Percentiles rank a stretch among this genome's conserved stretches.
These are phyloP conservation scores for Argyrosomus regius DNA, from an alignment of 2,797 vertebrate species.

Conservation along the genomic window DNA sequence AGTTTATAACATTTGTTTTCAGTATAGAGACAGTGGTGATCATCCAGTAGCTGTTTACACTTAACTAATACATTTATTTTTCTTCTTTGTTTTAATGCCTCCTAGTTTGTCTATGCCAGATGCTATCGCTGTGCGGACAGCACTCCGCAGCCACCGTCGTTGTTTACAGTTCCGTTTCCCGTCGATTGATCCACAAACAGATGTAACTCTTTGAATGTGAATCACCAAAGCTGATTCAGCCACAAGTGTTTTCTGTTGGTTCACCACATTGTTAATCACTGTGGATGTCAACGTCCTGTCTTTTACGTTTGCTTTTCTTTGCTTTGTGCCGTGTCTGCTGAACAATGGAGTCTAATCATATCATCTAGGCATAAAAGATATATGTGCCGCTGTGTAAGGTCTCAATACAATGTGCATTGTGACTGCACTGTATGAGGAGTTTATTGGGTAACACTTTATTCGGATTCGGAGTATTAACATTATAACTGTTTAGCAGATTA, in stretches of 20 bases:
- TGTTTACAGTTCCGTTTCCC: constrained; percentile 58
- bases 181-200: constrained; percentile 56
- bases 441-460: not conserved
- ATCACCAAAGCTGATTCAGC: constrained; percentile 41
- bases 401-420: not conserved
- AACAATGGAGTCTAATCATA: not conserved
- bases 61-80: constrained; percentile 55
- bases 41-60: constrained; percentile 35
- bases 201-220: constrained; percentile 47
- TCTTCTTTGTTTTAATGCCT: constrained; percentile 52
- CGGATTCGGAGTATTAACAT: too few species aligned
- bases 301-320: not conserved
- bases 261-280: constrained; percentile 23
- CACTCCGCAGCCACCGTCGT: constrained; percentile 25
- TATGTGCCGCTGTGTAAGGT: not conserved
- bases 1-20: constrained; percentile 53
- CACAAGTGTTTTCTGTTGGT: constrained; percentile 35
- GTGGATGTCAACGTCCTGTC: constrained; percentile 9
- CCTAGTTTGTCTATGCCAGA: constrained; percentile 44
- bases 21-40: constrained; percentile 51
- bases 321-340: constrained; percentile 21
- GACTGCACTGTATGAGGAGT: not conserved
- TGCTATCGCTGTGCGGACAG: constrained; percentile 34
- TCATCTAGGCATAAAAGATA: not conserved
- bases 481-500: too few species aligned